Evolutionary conservation across 2,888 invertebrate species (phyloP), one percentile per base, ranked within the genome.

Genomic region (Monochamus alternatus): DNA sequence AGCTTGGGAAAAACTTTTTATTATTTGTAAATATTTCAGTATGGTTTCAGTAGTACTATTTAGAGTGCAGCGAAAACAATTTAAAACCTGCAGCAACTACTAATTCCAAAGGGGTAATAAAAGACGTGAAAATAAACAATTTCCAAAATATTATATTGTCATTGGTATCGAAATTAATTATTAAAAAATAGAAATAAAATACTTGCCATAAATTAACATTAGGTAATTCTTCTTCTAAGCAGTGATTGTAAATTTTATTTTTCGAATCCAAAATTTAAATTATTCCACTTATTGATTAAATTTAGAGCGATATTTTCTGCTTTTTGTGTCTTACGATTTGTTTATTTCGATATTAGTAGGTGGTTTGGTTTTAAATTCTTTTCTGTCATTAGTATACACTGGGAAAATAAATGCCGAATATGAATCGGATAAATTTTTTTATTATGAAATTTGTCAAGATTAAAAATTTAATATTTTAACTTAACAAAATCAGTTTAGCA

Each of bases 1-100:
- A 58, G 58, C 58, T 68, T 59, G 55, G 38, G 68, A 68, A 43
- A 68, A 68, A 59, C 68, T 43, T 68, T 68, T 59, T 68, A 12
- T 14, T 47, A 12, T 47, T 47, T 47, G 10, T 12, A 47, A 47
- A 47, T 47, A 47, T 47, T 47, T n/a, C 55, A 55, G n/a, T 55
- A 55, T n/a, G 10, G n/a, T 55, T n/a, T 55, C n/a, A 55, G 55
- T 55, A n/a, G n/a, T 51, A 55, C 5, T 5, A 22, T 55, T 55
- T 14, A 14, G 14, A 55, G 5, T 31, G 38, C 9, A 31, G 31
- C 4, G 12, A 60, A 32, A 10, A 60, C 7, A 38, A 60, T 31
- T 12, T 30, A 60, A 32, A 38, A 32, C n/a, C 60, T 60, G 8
- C 32, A 0, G 7, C 38, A n/a, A 5, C 22, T 30, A 51, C 3